These are phyloP conservation scores for Corythaeola cristata DNA, from an alignment of 2,113 vertebrate species.

Conservation along the genomic window DNA sequence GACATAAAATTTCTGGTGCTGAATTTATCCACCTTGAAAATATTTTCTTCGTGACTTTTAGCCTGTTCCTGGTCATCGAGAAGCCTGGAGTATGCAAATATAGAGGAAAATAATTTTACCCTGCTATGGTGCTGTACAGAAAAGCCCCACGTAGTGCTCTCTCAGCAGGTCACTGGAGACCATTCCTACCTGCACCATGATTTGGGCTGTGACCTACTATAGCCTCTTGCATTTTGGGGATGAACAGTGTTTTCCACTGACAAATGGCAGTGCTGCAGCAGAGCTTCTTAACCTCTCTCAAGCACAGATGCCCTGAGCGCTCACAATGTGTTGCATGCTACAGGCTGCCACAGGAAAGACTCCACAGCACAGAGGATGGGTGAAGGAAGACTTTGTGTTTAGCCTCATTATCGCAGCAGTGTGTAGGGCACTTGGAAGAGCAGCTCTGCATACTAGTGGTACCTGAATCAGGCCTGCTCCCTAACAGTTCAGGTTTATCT, in stretches of 20 bases:
- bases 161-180: not conserved
- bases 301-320: accelerated
- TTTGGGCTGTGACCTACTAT: not conserved
- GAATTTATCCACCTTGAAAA: not conserved
- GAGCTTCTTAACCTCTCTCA: not conserved
- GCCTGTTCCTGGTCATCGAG: not conserved
- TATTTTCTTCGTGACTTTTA: not conserved
- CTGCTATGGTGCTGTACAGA: not conserved
- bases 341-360: not conserved
- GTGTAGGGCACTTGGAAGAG: not conserved
- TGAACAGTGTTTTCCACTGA: not conserved
- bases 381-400: not conserved
- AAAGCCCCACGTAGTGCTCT: not conserved
- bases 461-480: not conserved
- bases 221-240: not conserved
- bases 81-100: not conserved
- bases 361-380: too few relatives aligned
- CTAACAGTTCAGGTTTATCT: not conserved
- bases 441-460: not conserved
- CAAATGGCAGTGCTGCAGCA: not conserved
- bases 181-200: not conserved
- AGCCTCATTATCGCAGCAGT: not conserved
- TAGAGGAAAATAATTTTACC: not conserved
- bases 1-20: not conserved
- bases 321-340: not conserved